Evolutionary conservation across 1,140 invertebrate genomes (phyloP).

Genomic region (Latrodectus geometricus): DNA sequence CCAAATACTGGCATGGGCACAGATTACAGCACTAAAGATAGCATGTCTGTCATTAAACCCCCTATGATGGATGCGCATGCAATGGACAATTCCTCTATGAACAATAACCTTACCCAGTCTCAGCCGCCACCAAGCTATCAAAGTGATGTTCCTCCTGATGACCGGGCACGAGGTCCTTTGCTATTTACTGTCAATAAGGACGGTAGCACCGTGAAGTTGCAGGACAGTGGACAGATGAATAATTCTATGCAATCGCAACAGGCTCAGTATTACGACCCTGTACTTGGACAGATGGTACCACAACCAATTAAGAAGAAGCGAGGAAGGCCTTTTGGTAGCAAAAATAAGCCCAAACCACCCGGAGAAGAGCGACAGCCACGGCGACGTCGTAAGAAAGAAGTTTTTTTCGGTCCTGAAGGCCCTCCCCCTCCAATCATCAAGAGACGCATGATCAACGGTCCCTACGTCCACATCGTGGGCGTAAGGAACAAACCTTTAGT

Average conservation of each 20-base stretch:
- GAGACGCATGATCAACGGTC: slow-evolving; percentile 64
- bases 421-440: slow-evolving; percentile 48
- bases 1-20: slow-evolving; percentile 13
- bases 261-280: slow-evolving; percentile 53
- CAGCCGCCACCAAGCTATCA: slow-evolving; percentile 42
- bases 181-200: slow-evolving; percentile 59
- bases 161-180: slow-evolving; percentile 38
- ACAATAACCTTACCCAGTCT: slow-evolving; percentile 15
- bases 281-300: slow-evolving; percentile 41
- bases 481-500: slow-evolving; percentile 77
- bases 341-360: slow-evolving; percentile 65
- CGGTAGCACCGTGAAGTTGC: slow-evolving; percentile 45
- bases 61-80: slow-evolving; percentile 49
- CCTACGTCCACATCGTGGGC: slow-evolving; percentile 78
- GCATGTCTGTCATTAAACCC: slow-evolving; percentile 55
- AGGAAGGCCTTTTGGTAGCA: slow-evolving; percentile 66
- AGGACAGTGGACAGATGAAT: slow-evolving; percentile 12
- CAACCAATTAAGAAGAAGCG: slow-evolving; percentile 64
- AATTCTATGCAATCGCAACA: neutral
- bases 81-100: slow-evolving; percentile 52
- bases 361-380: slow-evolving; percentile 32
- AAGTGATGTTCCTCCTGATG: slow-evolving; percentile 53
- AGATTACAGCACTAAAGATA: slow-evolving; percentile 40
- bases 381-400: slow-evolving; percentile 40
- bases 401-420: slow-evolving; percentile 54